Evolutionary conservation across 2,113 vertebrate species (phyloP).

Genomic region (Lepus americanus): DNA sequence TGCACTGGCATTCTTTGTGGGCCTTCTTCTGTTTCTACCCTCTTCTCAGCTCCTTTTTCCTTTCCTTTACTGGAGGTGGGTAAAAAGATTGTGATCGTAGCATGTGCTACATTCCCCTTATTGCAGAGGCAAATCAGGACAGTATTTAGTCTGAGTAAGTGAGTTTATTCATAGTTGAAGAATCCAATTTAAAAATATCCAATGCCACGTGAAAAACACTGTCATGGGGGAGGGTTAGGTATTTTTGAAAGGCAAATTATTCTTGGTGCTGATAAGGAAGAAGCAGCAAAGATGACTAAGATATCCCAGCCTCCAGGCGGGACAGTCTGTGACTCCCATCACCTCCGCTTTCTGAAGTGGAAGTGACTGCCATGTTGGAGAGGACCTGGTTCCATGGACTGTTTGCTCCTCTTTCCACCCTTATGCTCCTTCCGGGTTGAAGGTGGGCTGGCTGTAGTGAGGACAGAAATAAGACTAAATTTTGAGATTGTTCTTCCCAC

Average conservation of each 20-base stretch:
- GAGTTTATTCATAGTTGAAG: conserved; percentile 51
- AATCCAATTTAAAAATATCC: conserved; percentile 18
- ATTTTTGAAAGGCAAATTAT: conserved; percentile 37
- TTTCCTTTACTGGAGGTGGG: background rate
- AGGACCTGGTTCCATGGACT: background rate
- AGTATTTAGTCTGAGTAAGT: background rate
- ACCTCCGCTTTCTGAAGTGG: background rate
- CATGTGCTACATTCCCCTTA: background rate
- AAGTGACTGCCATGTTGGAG: too few species aligned
- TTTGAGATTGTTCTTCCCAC: background rate
- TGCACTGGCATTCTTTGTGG: background rate
- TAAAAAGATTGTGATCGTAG: background rate
- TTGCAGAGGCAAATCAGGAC: background rate
- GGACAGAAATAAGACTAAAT: background rate
- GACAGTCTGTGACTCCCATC: background rate
- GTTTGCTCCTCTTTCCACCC: background rate
- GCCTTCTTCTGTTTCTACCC: background rate
- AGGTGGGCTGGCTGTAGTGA: background rate
- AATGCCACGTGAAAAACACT: background rate
- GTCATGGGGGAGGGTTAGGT: background rate
- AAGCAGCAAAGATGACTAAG: background rate
- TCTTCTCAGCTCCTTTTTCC: background rate
- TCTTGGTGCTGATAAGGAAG: background rate
- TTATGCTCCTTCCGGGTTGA: background rate
- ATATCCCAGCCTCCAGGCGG: background rate